Percentiles rank a stretch among this genome's conserved stretches.
Evolutionary conservation across 2,888 invertebrate species (phyloP).

Genomic region (Gastracanthus pulcherrimus): DNA sequence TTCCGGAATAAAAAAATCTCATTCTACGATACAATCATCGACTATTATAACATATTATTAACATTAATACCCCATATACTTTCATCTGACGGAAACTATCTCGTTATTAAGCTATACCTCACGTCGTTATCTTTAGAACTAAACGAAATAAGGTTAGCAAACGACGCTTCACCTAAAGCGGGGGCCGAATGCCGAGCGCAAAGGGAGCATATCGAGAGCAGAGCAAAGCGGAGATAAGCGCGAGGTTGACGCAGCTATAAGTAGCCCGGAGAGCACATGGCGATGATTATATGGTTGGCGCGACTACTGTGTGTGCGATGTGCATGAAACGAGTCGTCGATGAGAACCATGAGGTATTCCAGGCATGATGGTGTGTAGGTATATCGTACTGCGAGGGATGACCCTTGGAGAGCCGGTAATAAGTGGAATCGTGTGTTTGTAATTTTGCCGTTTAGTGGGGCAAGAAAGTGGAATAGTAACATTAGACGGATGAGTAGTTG

Average conservation of each 20-base stretch:
- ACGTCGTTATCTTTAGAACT: background rate
- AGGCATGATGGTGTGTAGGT: background rate
- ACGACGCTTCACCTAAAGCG: background rate
- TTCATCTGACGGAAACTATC: too few species aligned
- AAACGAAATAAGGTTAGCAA: background rate
- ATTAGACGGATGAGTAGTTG: too few species aligned
- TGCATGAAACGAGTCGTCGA: too few species aligned
- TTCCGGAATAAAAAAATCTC: too few species aligned
- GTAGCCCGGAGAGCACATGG: background rate
- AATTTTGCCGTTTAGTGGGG: background rate
- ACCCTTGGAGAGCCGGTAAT: background rate
- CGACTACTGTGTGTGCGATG: too few species aligned
- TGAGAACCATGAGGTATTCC: background rate
- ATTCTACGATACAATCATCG: too few species aligned
- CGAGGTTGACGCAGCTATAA: background rate
- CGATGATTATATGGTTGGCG: background rate
- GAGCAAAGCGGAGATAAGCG: background rate
- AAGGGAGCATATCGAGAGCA: constrained; percentile 1
- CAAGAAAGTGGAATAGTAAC: background rate
- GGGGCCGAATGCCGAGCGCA: too few species aligned
- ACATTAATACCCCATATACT: too few species aligned
- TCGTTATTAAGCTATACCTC: background rate
- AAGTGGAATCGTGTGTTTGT: background rate
- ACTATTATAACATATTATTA: too few species aligned
- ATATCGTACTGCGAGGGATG: background rate